Evolutionary conservation across 2,888 invertebrate species (phyloP), one percentile per base, ranked within the genome.

Genomic region (Cyrtodaria siliqua): DNA sequence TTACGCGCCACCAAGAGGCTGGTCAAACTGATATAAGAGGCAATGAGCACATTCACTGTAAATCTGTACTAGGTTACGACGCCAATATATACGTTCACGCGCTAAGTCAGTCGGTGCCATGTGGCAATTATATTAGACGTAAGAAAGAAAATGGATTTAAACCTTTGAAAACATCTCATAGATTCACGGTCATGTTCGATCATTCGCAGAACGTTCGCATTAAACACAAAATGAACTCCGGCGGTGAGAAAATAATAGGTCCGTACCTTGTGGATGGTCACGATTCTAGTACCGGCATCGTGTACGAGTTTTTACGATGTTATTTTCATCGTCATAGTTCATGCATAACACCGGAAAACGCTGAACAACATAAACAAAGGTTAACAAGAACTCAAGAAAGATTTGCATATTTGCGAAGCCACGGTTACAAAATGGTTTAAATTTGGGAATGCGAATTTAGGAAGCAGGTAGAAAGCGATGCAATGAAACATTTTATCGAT

Each of bases 241-340:
- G 68, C 0, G 14, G n/a, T 14, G 77, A 77, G 26, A 42, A 57
- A 6, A 55, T 60, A 33, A 27, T 78, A 0, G 73, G 78, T 0
- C 63, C 57, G 12, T 78, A 66, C 24, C 63, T 52, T 12, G 62
- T 69, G 2, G 76, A 80, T 57, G 80, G 80, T 1, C 69, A 29
- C 14, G 42, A 63, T 20, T 1, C 3, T 2, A 24, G 27, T 16
- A 38, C 14, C 16, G 33, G 2, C 1, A 3, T n/a, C n/a, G n/a
- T 70, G 16, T 63, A 42, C 16, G 49, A 70, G 42, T 70, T 56
- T 40, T 23, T 42, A 2, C 50, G 68, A 1, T 50, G 52, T 44
- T 68, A 47, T 52, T 68, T 40, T 50, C 69, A 69, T 38, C 53
- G 55, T 6, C 60, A 60, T 33, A n/a, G n/a, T 33, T 44, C 44